Evolutionary conservation across 2,888 invertebrate genomes (phyloP).

Genomic region (Perizoma flavofasciatum): DNA sequence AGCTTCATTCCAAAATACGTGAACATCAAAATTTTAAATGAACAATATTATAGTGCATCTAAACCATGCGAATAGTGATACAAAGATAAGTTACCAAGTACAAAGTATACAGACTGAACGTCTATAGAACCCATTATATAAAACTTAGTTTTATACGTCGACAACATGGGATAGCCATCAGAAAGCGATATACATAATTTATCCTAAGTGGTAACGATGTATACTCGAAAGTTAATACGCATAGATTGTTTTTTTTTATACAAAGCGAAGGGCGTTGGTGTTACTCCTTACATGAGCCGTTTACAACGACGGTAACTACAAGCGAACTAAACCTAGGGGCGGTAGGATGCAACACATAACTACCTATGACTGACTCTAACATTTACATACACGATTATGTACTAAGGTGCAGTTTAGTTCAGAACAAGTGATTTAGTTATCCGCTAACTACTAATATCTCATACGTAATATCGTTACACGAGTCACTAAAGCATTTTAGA

Average conservation of each 20-base stretch:
- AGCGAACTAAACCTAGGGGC: slow-evolving; percentile 60
- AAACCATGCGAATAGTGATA: slow-evolving; percentile 69
- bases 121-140: slow-evolving; percentile 41
- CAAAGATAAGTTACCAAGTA: slow-evolving; percentile 54
- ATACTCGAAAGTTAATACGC: slow-evolving; percentile 55
- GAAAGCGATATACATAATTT: slow-evolving; percentile 41
- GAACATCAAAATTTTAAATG: slow-evolving; percentile 69
- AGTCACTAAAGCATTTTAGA: slow-evolving; percentile 37
- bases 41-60: slow-evolving; percentile 71
- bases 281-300: slow-evolving; percentile 75
- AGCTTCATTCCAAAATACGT: slow-evolving; percentile 69
- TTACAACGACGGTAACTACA: slow-evolving; percentile 69
- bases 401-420: slow-evolving; percentile 61
- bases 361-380: slow-evolving; percentile 29
- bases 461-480: slow-evolving; percentile 67
- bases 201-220: slow-evolving; percentile 54
- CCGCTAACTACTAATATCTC: slow-evolving; percentile 73
- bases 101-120: slow-evolving; percentile 42
- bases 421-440: slow-evolving; percentile 57
- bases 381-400: slow-evolving; percentile 46
- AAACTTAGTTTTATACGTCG: slow-evolving; percentile 47
- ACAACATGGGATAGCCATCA: slow-evolving; percentile 37
- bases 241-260: slow-evolving; percentile 53
- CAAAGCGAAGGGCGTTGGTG: slow-evolving; percentile 72
- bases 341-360: slow-evolving; percentile 36